These are phyloP conservation scores for Cephus spinipes DNA, from an alignment of 2,888 invertebrate species.

Conservation along the genomic window DNA sequence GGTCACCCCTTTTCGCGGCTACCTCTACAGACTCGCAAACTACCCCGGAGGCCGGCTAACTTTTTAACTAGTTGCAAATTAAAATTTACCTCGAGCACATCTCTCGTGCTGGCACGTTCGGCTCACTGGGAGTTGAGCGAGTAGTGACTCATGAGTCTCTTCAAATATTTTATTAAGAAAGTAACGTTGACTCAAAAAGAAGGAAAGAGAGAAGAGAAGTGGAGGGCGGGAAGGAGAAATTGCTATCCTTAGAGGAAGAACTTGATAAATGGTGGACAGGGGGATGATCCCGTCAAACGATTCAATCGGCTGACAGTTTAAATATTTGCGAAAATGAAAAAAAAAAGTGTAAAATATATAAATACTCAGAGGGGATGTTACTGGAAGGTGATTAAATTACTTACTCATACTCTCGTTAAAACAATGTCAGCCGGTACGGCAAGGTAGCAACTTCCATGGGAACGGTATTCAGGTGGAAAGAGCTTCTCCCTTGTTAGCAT, in stretches of 20 bases:
- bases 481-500: constrained; percentile 61
- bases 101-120: too few relatives aligned
- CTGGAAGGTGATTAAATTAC: constrained; percentile 46
- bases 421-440: constrained; percentile 44
- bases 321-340: too few relatives aligned
- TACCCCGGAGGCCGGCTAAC: constrained; percentile 37
- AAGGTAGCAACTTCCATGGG: constrained; percentile 42
- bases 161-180: neutral
- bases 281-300: too few relatives aligned
- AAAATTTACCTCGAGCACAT: constrained; percentile 50
- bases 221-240: neutral
- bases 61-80: constrained; percentile 59
- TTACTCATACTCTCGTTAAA: constrained; percentile 55
- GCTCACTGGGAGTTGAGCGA: too few relatives aligned
- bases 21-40: constrained; percentile 9
- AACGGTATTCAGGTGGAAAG: constrained; percentile 55
- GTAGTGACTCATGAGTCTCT: neutral
- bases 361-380: too few relatives aligned
- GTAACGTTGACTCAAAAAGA: neutral
- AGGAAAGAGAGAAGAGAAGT: neutral
- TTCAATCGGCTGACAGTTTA: too few relatives aligned
- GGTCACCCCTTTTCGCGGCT: constrained; percentile 6
- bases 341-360: too few relatives aligned
- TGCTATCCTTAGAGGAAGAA: too few relatives aligned
- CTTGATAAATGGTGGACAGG: too few relatives aligned